Evolutionary conservation across 64 coral and sea anemone species (phyloP), one percentile per base, ranked within the genome.

Genomic region (Trachythela sp.): DNA sequence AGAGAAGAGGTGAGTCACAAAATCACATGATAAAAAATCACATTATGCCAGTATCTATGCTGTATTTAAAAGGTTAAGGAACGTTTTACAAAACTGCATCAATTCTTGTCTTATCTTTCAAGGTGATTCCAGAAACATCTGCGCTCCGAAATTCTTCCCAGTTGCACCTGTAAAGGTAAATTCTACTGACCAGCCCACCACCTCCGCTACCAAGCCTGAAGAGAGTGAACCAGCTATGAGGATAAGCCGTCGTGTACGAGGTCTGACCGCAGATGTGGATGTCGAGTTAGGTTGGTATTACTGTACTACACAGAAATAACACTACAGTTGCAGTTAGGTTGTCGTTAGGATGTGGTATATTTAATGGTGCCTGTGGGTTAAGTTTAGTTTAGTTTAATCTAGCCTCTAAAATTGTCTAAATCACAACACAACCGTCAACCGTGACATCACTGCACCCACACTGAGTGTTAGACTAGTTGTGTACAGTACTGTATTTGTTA

Each of bases 1-100:
- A 87, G 77, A 87, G 68, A 77, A 83, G 90, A 40, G 90, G 90
- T 92, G 54, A 17, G 84, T 86, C 5, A 30, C 33, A 31, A n/a
- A 27, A 31, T 72, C 9, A n/a, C n/a, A n/a, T n/a, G n/a, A n/a
- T n/a, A n/a, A n/a, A n/a, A n/a, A n/a, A n/a, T n/a, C n/a, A n/a
- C n/a, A n/a, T n/a, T n/a, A n/a, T n/a, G n/a, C n/a, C n/a, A n/a
- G n/a, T n/a, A n/a, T n/a, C n/a, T n/a, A n/a, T n/a, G n/a, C n/a
- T n/a, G n/a, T n/a, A n/a, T n/a, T n/a, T n/a, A n/a, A n/a, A n/a
- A n/a, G n/a, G n/a, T n/a, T n/a, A n/a, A n/a, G n/a, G n/a, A n/a
- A n/a, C n/a, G n/a, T n/a, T n/a, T n/a, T n/a, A n/a, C n/a, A n/a
- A n/a, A n/a, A n/a, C n/a, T 68, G 4, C 30, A 6, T 6, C 30